phyloP scores from a whole-genome alignment of 2,888 invertebrate species.

The Diogma glabrata region DNA sequence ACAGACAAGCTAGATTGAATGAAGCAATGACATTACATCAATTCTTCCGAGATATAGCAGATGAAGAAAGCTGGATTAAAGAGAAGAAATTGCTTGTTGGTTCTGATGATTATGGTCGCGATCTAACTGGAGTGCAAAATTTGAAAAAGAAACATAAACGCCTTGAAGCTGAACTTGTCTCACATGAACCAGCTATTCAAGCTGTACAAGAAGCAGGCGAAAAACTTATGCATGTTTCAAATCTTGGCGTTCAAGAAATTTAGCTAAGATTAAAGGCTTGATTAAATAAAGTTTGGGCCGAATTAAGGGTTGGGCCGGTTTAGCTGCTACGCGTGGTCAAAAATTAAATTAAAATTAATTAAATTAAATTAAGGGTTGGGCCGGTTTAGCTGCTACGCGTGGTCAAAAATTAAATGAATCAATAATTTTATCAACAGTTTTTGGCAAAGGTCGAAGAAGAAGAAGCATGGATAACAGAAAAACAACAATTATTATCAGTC shows the following conservation, averaged over 20 bases:
- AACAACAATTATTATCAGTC: constrained; percentile 86
- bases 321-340: constrained; percentile 78
- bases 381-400: constrained; percentile 71
- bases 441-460: constrained; percentile 96
- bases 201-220: constrained; percentile 82
- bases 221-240: constrained; percentile 88
- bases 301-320: constrained; percentile 77
- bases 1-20: constrained; percentile 81
- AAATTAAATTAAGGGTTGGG: too few relatives aligned
- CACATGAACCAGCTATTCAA: constrained; percentile 95
- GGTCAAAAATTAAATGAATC: constrained; percentile 94
- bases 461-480: constrained; percentile 97
- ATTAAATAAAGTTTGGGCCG: constrained; percentile 86
- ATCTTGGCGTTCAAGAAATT: constrained; percentile 84
- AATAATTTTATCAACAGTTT: constrained; percentile 95
- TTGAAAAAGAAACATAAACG: constrained; percentile 98
- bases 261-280: constrained; percentile 70
- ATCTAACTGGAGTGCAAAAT: constrained; percentile 96
- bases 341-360: too few relatives aligned
- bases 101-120: constrained; percentile 96
- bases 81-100: constrained; percentile 96
- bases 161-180: constrained; percentile 93
- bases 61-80: constrained; percentile 99
- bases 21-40: constrained; percentile 98
- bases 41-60: constrained; percentile 98